phyloP scores from a whole-genome alignment of 2,888 invertebrate species.

The Metellina segmentata region DNA sequence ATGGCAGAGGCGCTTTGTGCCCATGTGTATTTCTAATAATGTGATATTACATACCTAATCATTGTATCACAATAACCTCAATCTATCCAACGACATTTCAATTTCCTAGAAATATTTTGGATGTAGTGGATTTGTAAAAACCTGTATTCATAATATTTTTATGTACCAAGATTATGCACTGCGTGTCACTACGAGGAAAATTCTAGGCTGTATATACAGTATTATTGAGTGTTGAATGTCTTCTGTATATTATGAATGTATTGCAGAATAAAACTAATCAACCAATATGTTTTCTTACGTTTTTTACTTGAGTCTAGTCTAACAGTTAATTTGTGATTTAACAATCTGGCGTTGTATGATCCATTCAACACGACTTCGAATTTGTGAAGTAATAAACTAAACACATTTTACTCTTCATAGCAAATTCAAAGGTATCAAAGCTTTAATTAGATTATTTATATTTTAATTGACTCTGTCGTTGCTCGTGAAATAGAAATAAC shows the following conservation, averaged over 20 bases:
- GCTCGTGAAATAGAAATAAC: too few relatives aligned
- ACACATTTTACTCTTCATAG: too few relatives aligned
- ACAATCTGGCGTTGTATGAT: too few relatives aligned
- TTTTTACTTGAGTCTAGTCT: too few relatives aligned
- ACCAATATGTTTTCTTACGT: background rate
- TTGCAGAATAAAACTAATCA: background rate
- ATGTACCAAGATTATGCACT: conserved; percentile 47
- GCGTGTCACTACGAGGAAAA: conserved; percentile 2
- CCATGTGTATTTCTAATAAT: conserved; percentile 18
- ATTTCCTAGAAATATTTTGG: conserved; percentile 61
- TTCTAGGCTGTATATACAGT: background rate
- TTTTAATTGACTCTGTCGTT: too few relatives aligned
- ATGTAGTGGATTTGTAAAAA: conserved; percentile 64
- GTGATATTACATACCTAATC: conserved; percentile 31
- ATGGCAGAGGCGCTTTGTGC: background rate
- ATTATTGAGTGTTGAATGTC: background rate
- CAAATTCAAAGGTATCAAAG: too few relatives aligned
- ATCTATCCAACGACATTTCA: conserved; percentile 61
- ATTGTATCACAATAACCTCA: conserved; percentile 35
- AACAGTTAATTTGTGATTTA: too few relatives aligned
- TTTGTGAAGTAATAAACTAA: too few relatives aligned
- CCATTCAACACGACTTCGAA: too few relatives aligned
- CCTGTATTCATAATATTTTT: conserved; percentile 69
- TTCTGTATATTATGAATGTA: background rate
- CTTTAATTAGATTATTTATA: too few relatives aligned